Percentiles rank a stretch among this genome's conserved stretches.
These are phyloP conservation scores for Dissostichus mawsoni DNA, from an alignment of 2,113 vertebrate genomes.

Conservation along the genomic window DNA sequence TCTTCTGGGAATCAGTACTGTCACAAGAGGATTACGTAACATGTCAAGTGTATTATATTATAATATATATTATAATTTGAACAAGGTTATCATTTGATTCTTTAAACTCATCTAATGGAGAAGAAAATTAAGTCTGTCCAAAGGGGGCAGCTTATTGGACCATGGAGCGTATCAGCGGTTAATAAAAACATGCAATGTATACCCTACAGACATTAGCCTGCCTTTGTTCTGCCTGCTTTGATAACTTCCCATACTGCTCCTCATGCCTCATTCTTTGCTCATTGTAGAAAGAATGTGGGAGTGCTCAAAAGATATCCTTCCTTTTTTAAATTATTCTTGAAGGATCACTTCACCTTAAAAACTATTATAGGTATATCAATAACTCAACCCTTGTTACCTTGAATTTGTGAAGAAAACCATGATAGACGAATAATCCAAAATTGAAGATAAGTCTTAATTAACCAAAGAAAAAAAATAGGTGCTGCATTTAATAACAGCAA, in stretches of 20 bases:
- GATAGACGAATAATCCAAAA: too few species aligned
- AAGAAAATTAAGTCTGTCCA: constrained; percentile 8
- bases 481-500: too few species aligned
- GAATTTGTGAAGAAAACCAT: too few species aligned
- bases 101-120: neutral
- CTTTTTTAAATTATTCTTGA: neutral
- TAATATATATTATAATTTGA: neutral
- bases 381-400: too few species aligned
- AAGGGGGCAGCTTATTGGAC: neutral
- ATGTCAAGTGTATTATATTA: neutral
- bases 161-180: neutral
- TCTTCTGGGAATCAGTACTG: too few species aligned
- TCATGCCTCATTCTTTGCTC: neutral
- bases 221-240: constrained; percentile 2
- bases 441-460: too few species aligned
- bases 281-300: neutral
- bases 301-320: neutral
- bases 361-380: too few species aligned
- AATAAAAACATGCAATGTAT: constrained; percentile 7
- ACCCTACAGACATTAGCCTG: neutral
- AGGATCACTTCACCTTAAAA: too few species aligned
- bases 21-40: neutral
- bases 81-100: neutral
- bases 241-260: neutral
- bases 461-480: too few species aligned